These are phyloP conservation scores for Habroteleia sp. DNA, from an alignment of 2,888 invertebrate species.

Conservation along the genomic window DNA sequence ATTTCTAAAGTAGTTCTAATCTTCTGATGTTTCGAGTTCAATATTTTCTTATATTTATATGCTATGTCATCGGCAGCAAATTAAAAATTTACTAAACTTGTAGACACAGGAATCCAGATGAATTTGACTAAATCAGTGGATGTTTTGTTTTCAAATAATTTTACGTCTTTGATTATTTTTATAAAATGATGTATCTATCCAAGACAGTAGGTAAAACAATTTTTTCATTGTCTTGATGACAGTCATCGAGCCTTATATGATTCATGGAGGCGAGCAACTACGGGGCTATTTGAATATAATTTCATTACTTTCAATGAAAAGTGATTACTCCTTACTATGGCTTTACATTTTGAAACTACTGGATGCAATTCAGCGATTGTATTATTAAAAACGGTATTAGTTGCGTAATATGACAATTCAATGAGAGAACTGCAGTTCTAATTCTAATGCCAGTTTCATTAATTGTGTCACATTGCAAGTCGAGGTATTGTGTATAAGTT, in stretches of 20 bases:
- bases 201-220: no score
- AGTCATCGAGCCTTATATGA: slow-evolving; percentile 1
- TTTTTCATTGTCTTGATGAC: no score
- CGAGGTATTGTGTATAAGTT: slow-evolving; percentile 29
- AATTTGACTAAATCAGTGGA: no score
- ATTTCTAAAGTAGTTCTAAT: no score
- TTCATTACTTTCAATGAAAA: slow-evolving; percentile 10
- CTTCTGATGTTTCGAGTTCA: no score
- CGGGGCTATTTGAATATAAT: not conserved
- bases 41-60: no score
- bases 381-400: slow-evolving; percentile 52
- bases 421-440: slow-evolving; percentile 24
- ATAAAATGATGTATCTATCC: no score
- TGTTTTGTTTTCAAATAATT: not conserved
- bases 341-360: slow-evolving; percentile 1
- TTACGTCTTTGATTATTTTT: no score
- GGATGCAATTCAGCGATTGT: slow-evolving; percentile 29
- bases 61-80: no score
- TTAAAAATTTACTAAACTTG: no score
- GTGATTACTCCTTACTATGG: not conserved
- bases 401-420: slow-evolving; percentile 55
- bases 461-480: slow-evolving; percentile 50
- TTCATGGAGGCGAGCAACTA: slow-evolving; percentile 8
- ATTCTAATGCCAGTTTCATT: slow-evolving; percentile 39
- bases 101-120: no score